Conservation (phyloP, 2,797 vertebrate genomes). For the Varecia variegata region DNA sequence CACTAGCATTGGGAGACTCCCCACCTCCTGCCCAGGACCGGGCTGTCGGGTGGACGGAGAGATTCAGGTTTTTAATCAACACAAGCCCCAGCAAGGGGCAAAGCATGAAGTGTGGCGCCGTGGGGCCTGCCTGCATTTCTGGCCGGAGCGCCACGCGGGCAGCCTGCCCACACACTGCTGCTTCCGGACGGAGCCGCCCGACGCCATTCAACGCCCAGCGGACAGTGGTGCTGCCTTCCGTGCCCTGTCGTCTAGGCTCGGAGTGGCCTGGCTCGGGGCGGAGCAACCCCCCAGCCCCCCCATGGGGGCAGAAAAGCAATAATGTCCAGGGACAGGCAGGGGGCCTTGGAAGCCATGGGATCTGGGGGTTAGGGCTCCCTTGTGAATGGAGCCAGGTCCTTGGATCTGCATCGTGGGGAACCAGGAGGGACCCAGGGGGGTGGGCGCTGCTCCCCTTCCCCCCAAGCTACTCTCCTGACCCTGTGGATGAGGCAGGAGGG, state of each 20-base stretch:
- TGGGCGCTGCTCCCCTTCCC: neutral
- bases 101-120: neutral
- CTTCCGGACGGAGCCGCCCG: neutral
- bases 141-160: fast-evolving
- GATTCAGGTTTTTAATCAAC: neutral
- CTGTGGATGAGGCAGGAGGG: slow-evolving; percentile 31
- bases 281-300: neutral
- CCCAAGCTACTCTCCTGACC: slow-evolving; percentile 24
- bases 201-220: fast-evolving
- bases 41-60: neutral
- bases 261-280: neutral
- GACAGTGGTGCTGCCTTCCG: neutral
- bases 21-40: neutral
- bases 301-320: slow-evolving; percentile 52
- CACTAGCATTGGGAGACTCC: neutral
- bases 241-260: neutral
- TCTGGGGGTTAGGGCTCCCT: neutral
- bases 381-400: neutral
- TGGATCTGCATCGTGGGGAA: neutral
- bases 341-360: neutral
- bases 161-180: neutral
- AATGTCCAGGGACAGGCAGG: neutral
- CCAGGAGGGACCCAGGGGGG: neutral
- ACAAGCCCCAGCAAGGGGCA: neutral
- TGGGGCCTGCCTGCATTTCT: neutral